Percentiles rank a stretch among this genome's conserved stretches.
phyloP scores from a whole-genome alignment of 2,797 vertebrate genomes.

The Otolemur crassicaudatus region DNA sequence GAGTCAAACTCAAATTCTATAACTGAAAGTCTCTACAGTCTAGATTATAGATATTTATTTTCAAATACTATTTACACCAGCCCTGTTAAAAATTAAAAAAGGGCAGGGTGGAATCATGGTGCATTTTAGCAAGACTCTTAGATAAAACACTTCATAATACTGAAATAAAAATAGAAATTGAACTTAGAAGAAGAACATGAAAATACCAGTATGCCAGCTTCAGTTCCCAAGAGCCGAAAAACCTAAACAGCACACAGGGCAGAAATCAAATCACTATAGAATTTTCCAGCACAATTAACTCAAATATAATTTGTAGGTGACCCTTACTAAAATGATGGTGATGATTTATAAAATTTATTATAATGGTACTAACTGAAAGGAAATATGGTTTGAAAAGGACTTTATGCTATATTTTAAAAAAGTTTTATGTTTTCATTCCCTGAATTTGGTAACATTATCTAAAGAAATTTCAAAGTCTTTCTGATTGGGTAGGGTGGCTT shows the following conservation, averaged over 20 bases:
- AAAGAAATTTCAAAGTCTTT: not conserved
- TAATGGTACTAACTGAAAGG: not conserved
- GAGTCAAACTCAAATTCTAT: not conserved
- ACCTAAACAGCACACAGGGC: not conserved
- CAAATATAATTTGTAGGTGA: not conserved
- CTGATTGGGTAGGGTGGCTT: not conserved
- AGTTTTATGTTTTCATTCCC: not conserved
- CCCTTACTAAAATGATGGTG: not conserved
- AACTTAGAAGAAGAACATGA: not conserved
- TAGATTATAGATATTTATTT: not conserved
- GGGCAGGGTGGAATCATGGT: not conserved
- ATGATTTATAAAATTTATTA: not conserved
- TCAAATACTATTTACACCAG: not conserved
- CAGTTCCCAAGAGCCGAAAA: not conserved
- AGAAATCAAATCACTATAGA: not conserved
- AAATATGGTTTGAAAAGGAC: not conserved
- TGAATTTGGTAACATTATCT: not conserved
- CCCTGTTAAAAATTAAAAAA: slow-evolving; percentile 8
- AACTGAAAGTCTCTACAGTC: not conserved
- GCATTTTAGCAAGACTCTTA: not conserved
- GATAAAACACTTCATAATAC: not conserved
- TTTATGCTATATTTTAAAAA: not conserved
- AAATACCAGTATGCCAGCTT: not conserved
- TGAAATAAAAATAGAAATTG: slow-evolving; percentile 3
- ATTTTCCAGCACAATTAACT: not conserved